These are phyloP conservation scores for Carabus problematicus DNA, from an alignment of 2,888 invertebrate genomes.

Conservation along the genomic window DNA sequence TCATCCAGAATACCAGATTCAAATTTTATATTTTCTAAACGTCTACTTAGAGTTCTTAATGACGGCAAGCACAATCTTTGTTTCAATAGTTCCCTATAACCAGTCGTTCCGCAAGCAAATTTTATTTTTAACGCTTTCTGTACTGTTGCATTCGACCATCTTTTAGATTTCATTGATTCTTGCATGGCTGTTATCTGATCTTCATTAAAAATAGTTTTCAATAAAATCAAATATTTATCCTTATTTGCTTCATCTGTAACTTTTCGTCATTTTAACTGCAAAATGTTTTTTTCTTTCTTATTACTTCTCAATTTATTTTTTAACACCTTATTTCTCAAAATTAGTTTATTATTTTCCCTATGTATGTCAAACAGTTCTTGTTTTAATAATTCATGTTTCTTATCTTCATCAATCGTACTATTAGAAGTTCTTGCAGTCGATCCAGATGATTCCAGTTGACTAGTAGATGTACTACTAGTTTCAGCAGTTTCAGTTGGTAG, in stretches of 20 bases:
- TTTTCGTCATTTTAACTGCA: too few species aligned
- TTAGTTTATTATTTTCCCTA: too few species aligned
- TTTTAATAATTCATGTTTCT: neutral
- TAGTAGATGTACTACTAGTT: neutral
- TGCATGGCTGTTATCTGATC: constrained; percentile 24
- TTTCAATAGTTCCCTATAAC: constrained; percentile 1
- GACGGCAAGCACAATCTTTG: constrained; percentile 1
- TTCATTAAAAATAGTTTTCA: constrained; percentile 20
- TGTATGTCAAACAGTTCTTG: neutral
- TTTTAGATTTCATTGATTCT: constrained; percentile 23
- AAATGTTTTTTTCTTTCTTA: neutral
- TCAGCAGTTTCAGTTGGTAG: neutral
- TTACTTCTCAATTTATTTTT: too few species aligned
- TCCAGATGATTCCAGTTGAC: neutral
- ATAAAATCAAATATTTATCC: too few species aligned
- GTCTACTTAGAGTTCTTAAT: constrained; percentile 17
- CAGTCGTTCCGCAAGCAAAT: constrained; percentile 3
- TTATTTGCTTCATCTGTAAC: too few species aligned
- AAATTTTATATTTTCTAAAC: constrained; percentile 21
- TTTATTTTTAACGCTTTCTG: constrained; percentile 45
- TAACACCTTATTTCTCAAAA: too few species aligned
- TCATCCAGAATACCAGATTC: constrained; percentile 23
- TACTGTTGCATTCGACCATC: constrained; percentile 42
- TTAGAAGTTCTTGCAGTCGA: neutral
- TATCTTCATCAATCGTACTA: neutral